Evolutionary conservation across 2,797 vertebrate genomes (phyloP), one percentile per base, ranked within the genome.

Genomic region (Orestias chungarensis): DNA sequence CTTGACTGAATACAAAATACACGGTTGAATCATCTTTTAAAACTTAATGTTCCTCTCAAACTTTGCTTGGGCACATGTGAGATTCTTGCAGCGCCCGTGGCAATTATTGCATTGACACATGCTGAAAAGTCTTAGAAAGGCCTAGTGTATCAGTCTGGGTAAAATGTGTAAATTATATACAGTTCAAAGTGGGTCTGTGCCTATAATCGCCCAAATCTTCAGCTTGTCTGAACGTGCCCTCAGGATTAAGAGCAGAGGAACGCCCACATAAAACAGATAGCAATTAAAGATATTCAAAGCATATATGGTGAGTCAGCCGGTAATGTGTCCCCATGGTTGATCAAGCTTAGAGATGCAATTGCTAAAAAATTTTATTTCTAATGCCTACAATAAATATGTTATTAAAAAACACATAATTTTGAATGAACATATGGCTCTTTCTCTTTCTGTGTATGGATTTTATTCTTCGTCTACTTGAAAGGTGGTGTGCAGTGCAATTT

Each of bases 171-270:
- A 29, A 68, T 52, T 49, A n/a, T 49, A 49, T 18, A 61, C 67
- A 54, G 66, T 66, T 11, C 66, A 40, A 55, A 79, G 84, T 79
- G 84, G 78, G 74, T 76, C 78, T 80, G 73, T 70, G 62, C 52
- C 59, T 62, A 46, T 78, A 80, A 89, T 86, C 79, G 88, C 73
- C 77, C 68, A 70, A 81, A 72, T 78, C 82, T 82, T 79, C 62
- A 85, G 55, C 68, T 33, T 59, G 55, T 64, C 68, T 73, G 71
- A 82, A 88, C 76, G 76, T 79, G 44, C 59, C 64, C 62, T 29
- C 18, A 43, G 46, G 49, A 43, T 47, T 10, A 20, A 47, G 23
- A 57, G 69, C 57, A 83, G 68, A 88, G 83, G 65, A 85, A 77
- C 72, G 66, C 52, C 67, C 64, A 82, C 78, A 67, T 66, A 49